Evolutionary conservation across 92 coral and sea anemone species (phyloP), one percentile per base, ranked within the genome.

Genomic region (Blastomussa wellsi): DNA sequence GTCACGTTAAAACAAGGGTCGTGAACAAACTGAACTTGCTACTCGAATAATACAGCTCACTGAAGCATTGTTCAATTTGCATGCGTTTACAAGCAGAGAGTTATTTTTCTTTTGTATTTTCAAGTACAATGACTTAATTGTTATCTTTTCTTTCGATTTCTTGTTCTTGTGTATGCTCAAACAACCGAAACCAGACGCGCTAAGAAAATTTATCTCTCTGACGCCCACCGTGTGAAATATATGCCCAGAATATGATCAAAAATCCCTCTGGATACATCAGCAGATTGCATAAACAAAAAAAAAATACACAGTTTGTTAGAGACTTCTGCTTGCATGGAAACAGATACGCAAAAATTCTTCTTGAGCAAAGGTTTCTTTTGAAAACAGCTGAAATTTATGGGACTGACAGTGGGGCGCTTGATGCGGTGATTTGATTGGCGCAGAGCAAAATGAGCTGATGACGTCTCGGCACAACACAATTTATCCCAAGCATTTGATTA

Each of bases 41-140:
- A 24, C 37, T 13, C 20, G 13, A 32, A 60, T 57, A 74, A 75
- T 74, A 11, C 44, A n/a, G 19, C 60, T 14, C 38, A 83, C 22
- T 83, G 29, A 83, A 4, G 62, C 79, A 38, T 57, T 31, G 62
- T 41, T 53, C 69, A 48, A 68, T 85, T 66, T 85, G 73, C 77
- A 85, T 75, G 48, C 49, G 62, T 44, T 77, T 65, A 33, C 77
- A 77, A 76, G 83, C 87, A 76, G 82, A 64, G 55, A 29, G 87
- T 76, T 60, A 74, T 76, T 62, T 84, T 36, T 36, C 47, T 42
- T 82, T 75, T 74, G 80, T 84, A 36, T 66, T 83, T 75, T 60
- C 53, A 76, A 74, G 76, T 84, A 84, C 87, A 84, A 84, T 84
- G 81, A 76, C 60, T 29, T 84, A 76, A 84, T 84, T 84, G 82